Conservation (phyloP, 1,140 invertebrate genomes). For the Polypedilum pembai region DNA sequence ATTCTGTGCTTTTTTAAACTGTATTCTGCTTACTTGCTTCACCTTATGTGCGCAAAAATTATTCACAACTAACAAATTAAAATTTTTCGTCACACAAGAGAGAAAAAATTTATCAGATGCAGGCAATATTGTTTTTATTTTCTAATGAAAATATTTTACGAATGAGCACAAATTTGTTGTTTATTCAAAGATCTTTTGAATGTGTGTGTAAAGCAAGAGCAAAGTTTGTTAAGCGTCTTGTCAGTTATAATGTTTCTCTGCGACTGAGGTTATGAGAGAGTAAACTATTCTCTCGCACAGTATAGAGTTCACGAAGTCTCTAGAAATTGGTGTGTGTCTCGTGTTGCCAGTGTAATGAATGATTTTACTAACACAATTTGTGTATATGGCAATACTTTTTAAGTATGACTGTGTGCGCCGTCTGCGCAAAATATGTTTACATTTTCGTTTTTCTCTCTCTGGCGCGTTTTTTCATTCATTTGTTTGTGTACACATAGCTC, state of each 20-base stretch:
- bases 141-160: not conserved
- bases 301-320: not conserved
- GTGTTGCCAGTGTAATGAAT: not conserved
- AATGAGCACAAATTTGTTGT: slow-evolving; percentile 10
- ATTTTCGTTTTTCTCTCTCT: not conserved
- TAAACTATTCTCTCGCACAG: too few species aligned
- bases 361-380: too few species aligned
- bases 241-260: not conserved
- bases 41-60: not conserved
- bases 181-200: not conserved
- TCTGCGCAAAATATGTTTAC: slow-evolving; percentile 5
- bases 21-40: not conserved
- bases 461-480: slow-evolving; percentile 16
- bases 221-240: not conserved
- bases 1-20: not conserved
- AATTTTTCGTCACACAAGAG: not conserved
- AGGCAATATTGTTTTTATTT: slow-evolving; percentile 9
- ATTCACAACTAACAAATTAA: not conserved
- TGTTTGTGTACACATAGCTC: not conserved
- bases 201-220: slow-evolving; percentile 1
- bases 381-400: not conserved
- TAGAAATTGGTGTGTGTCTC: not conserved
- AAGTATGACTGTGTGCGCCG: not conserved
- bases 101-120: not conserved
- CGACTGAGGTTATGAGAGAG: not conserved